Base-by-base conservation (phyloP, 2,888 invertebrate species). In the Pegoplata infirma region DNA sequence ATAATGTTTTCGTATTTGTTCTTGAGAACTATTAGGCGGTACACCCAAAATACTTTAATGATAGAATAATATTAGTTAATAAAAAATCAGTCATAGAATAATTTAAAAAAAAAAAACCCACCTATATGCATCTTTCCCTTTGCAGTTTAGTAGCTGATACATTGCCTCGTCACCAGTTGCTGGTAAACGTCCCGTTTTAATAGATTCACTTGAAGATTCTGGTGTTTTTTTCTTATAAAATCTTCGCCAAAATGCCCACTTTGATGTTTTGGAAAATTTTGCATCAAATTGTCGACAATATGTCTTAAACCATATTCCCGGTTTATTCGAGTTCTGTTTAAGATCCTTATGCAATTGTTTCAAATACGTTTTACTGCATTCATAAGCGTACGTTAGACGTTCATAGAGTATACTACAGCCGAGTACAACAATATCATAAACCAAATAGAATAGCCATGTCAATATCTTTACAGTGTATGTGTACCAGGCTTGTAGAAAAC, bases 61-160 rank as follows among this genome's bases (percentile, higher is more conserved):
- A 32, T 40, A 64, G 25, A 6, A 66, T 23, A 66, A 49, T 17
- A 46, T 7, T 8, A 46, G 28, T 28, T 0, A 19, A 12, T 14
- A 16, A 32, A 12, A 36, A 1, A 23, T 7, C 10, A 55, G 83
- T 83, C 84, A 25, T 3, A n/a, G n/a, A n/a, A n/a, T n/a, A n/a
- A n/a, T n/a, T n/a, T n/a, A n/a, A n/a, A n/a, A n/a, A n/a, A n/a
- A n/a, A n/a, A n/a, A n/a, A n/a, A n/a, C 6, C 2, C n/a, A 94
- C 94, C 96, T 97, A 87, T 98, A 98, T 4, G 98, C 97, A 90
- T 98, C 98, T 90, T 98, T 97, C 81, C 97, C 98, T 91, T 97
- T 97, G 88, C 97, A 97, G 63, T 97, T 96, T 14, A 98, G 90
- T 82, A 98, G 91, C 85, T 97, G 91, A 90, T 96, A 97, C 96